Base-by-base conservation (phyloP, 2,888 invertebrate species). In the Lagria hirta region DNA sequence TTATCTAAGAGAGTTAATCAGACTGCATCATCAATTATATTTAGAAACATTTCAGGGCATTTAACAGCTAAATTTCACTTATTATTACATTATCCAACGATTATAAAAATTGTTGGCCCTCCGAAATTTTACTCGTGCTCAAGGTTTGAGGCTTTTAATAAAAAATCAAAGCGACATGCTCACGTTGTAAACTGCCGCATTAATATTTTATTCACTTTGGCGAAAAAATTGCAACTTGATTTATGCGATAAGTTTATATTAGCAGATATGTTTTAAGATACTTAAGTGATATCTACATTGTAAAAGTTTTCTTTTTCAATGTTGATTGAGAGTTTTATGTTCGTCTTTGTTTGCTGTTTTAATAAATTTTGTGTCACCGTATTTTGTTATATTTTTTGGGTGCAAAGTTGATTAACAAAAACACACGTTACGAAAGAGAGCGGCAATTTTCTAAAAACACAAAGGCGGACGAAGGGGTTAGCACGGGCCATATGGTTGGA, bases 31-130 rank as follows among this genome's bases (percentile, higher is more conserved):
- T 18, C 18, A 18, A 18, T 18, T 18, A 18, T 18, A 18, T 18
- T 6, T 18, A 4, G 18, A 18, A 18, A 6, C 6, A 7, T 18
- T 18, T 18, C 5, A 18, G 7, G 18, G n/a, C 5, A 8, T 4
- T 8, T 24, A 4, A 24, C 4, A 6, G 13, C 28, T 6, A 28
- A 28, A 28, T 28, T 12, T 28, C 28, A 28, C 14, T 13, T 28
- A 6, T 8, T 28, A 28, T 6, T 13, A 4, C 28, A 28, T 13
- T 28, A 28, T n/a, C 28, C 28, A 11, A 6, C 11, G 6, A 11
- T 28, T 6, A 28, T 13, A 5, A 8, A 14, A 13, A 5, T 12
- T 11, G 12, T 28, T 12, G 28, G 28, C 3, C 13, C 28, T 12
- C 13, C n/a, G 4, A 28, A 4, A 28, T 8, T 13, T 13, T 13